Evolutionary conservation across 2,113 vertebrate genomes (phyloP).

Genomic region (Bambusicola thoracicus): DNA sequence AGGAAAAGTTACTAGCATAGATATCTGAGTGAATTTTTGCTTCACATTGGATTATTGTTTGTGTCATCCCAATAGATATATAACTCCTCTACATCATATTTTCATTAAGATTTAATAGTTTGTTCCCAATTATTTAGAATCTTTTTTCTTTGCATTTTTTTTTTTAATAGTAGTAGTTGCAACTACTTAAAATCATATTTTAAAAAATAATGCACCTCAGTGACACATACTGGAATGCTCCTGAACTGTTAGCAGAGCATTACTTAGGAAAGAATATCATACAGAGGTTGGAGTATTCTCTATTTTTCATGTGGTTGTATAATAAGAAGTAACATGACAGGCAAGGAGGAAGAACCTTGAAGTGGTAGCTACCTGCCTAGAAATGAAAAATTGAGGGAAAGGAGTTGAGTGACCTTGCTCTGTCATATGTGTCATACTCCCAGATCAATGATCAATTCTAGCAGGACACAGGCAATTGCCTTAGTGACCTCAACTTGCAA

Average conservation of each 20-base stretch:
- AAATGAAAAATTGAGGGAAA: conserved; percentile 2
- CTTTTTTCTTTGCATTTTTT: background rate
- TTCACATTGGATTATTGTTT: conserved; percentile 63
- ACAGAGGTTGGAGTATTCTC: background rate
- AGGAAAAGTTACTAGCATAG: conserved; percentile 51
- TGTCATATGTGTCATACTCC: background rate
- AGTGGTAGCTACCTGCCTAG: background rate
- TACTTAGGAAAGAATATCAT: background rate
- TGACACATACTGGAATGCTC: background rate
- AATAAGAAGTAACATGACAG: background rate
- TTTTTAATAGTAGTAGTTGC: background rate
- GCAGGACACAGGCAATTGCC: background rate
- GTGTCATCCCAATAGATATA: conserved; percentile 43
- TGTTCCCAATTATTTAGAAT: conserved; percentile 33
- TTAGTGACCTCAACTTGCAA: background rate
- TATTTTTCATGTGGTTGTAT: background rate
- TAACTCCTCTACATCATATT: conserved; percentile 6
- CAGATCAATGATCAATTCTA: background rate
- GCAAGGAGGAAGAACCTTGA: background rate
- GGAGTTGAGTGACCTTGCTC: background rate
- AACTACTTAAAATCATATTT: background rate
- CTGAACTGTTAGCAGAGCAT: background rate
- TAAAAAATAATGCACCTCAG: background rate
- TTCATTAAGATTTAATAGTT: conserved; percentile 61
- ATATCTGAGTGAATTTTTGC: conserved; percentile 55